A percentile compares a stretch with the other conserved stretches of the same genome.
phyloP scores from a whole-genome alignment of 2,113 vertebrate species.

The Romanogobio albipinnatus region DNA sequence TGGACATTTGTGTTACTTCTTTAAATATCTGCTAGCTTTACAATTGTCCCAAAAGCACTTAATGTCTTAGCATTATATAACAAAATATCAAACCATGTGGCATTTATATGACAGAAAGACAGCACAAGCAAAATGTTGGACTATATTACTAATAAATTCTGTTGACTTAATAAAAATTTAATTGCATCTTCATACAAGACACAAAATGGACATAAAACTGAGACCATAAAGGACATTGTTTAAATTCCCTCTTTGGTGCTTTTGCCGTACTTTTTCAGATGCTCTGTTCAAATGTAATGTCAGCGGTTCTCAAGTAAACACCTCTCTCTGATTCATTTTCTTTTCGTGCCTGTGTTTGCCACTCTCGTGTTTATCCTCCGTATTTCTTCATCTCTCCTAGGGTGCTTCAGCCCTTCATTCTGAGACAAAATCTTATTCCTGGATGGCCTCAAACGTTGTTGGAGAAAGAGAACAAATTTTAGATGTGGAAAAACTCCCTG shows the following conservation, averaged over 20 bases:
- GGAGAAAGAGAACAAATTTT: not conserved
- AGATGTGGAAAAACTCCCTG: not conserved
- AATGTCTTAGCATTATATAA: not conserved
- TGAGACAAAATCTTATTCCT: not conserved
- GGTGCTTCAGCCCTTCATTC: not conserved
- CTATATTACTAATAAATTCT: not conserved
- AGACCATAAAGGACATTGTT: not conserved
- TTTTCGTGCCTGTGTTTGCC: not conserved
- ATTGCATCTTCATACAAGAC: not conserved
- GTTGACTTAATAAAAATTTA: not conserved
- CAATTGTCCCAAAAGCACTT: not conserved
- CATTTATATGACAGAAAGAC: not conserved
- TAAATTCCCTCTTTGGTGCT: not conserved
- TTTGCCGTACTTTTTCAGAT: not conserved
- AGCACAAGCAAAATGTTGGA: not conserved
- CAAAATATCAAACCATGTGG: not conserved
- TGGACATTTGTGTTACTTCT: not conserved
- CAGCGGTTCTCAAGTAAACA: not conserved
- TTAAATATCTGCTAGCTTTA: not conserved
- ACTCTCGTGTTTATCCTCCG: not conserved
- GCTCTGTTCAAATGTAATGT: not conserved
- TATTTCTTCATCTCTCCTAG: not conserved
- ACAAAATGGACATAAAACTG: not conserved
- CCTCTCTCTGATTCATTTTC: not conserved
- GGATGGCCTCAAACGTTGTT: not conserved